Conservation (phyloP, 2,888 invertebrate genomes). For the Tachystola acroxantha region DNA sequence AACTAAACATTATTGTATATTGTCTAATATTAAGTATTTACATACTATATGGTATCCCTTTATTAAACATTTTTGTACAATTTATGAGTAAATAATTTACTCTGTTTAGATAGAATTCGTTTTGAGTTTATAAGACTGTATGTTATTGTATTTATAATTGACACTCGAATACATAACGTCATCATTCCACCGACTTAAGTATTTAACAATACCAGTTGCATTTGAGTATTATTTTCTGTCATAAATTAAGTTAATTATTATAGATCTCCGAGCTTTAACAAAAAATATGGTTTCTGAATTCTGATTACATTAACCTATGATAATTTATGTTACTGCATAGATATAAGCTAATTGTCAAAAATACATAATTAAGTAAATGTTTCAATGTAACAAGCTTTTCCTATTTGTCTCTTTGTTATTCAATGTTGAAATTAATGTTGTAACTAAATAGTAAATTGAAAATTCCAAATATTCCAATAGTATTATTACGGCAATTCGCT, state of each 20-base stretch:
- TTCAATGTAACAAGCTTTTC: no score
- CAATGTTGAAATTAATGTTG: slow-evolving; percentile 4
- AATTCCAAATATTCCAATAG: slow-evolving; percentile 40
- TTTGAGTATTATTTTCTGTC: slow-evolving; percentile 56
- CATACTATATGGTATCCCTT: no score
- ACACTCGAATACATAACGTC: slow-evolving; percentile 55
- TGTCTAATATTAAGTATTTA: slow-evolving; percentile 23
- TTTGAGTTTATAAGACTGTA: slow-evolving; percentile 69
- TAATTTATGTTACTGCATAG: no score
- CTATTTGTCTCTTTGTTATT: not conserved
- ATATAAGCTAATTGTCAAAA: no score
- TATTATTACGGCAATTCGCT: slow-evolving; percentile 50
- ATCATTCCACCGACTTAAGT: slow-evolving; percentile 73
- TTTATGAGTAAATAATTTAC: slow-evolving; percentile 46
- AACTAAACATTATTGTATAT: slow-evolving; percentile 32
- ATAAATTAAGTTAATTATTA: slow-evolving; percentile 21
- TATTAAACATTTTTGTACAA: slow-evolving; percentile 43
- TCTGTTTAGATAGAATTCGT: slow-evolving; percentile 44
- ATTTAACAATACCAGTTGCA: slow-evolving; percentile 54
- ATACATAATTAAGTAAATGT: no score
- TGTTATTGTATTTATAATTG: slow-evolving; percentile 49
- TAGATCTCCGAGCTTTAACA: slow-evolving; percentile 50
- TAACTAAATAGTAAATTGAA: slow-evolving; percentile 29
- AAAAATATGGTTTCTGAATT: slow-evolving; percentile 14
- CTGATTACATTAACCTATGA: no score